Evolutionary conservation across 2,113 vertebrate genomes (phyloP), one percentile per base, ranked within the genome.

Genomic region (Tachycineta bicolor): DNA sequence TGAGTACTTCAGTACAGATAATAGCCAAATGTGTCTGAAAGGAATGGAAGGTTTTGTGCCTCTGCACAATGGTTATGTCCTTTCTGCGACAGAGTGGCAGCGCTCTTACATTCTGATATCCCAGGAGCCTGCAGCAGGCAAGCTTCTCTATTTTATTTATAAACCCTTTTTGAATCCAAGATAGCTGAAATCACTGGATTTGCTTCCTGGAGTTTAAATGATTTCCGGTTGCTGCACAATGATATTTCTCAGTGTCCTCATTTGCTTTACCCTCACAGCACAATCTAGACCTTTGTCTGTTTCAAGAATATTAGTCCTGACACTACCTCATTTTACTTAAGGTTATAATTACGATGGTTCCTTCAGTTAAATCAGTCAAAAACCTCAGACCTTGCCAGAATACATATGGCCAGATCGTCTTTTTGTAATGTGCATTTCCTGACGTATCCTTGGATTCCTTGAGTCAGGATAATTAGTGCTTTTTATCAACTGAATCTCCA

Each of bases 11-110:
- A 70, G 86, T 78, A 62, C 47, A 56, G 71, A 77, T 90, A 90
- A 95, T 74, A 94, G 90, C 78, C 92, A 87, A 92, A 94, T 52
- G 29, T 69, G 81, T 92, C 69, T 93, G 83, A 93, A 93, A 96
- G 76, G 76, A 88, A 90, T 13, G 70, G 83, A 84, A 73, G 83
- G 52, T 87, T 94, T 89, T 95, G 71, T 93, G 68, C 71, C 64
- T 93, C 60, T 76, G 67, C 55, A 94, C 90, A 94, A 94, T 70
- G 64, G 59, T 78, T 83, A 39, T 89, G 83, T 88, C 75, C 69
- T 78, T 80, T 87, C 96, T 71, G 64, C 0, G 1, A 60, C 14
- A 12, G 47, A 44, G 49, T 64, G 58, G 53, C 55, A 83, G 15
- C 29, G 59, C 59, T 92, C 83, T 71, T 90, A 76, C 60, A 81